A percentile compares a stretch with the other conserved stretches of the same genome.
Conservation (phyloP, 2,888 invertebrate species). For the Scaptomyza cyrtandrae region DNA sequence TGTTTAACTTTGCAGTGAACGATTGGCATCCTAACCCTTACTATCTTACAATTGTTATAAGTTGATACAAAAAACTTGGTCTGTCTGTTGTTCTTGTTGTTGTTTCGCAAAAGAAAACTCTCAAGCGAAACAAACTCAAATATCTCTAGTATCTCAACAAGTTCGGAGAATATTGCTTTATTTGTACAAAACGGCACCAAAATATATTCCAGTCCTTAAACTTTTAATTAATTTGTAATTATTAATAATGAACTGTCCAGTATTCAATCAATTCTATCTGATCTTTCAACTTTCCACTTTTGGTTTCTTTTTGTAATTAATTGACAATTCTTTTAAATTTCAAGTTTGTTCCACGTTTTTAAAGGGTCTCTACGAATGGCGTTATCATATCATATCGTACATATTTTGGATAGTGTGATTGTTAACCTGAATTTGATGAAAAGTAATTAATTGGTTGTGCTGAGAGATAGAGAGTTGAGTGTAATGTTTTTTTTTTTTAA, state of each 20-base stretch:
- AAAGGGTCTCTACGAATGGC: background rate
- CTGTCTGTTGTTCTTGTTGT: slow-evolving; percentile 33
- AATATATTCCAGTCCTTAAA: slow-evolving; percentile 34
- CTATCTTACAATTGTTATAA: background rate
- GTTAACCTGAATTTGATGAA: slow-evolving; percentile 40
- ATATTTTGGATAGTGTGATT: slow-evolving; percentile 6
- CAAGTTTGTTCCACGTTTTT: slow-evolving; percentile 14
- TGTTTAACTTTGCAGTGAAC: slow-evolving; percentile 25
- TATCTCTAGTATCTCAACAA: slow-evolving; percentile 33
- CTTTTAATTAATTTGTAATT: slow-evolving; percentile 20
- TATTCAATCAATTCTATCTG: background rate
- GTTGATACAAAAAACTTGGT: slow-evolving; percentile 48
- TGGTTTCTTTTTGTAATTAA: slow-evolving; percentile 33
- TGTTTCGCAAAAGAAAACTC: slow-evolving; percentile 5
- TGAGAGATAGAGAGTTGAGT: slow-evolving; percentile 23
- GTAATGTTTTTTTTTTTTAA: slow-evolving; percentile 39
- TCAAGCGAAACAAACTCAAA: slow-evolving; percentile 13
- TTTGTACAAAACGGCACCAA: slow-evolving; percentile 62
- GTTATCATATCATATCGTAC: slow-evolving; percentile 2
- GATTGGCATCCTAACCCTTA: slow-evolving; percentile 12
- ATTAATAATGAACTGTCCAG: slow-evolving; percentile 21
- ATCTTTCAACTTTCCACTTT: slow-evolving; percentile 10
- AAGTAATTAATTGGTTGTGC: slow-evolving; percentile 58
- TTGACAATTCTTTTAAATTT: slow-evolving; percentile 50
- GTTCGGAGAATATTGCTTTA: slow-evolving; percentile 56